Evolutionary conservation across 2,888 invertebrate species (phyloP).

Genomic region (Stegophylla sp.): DNA sequence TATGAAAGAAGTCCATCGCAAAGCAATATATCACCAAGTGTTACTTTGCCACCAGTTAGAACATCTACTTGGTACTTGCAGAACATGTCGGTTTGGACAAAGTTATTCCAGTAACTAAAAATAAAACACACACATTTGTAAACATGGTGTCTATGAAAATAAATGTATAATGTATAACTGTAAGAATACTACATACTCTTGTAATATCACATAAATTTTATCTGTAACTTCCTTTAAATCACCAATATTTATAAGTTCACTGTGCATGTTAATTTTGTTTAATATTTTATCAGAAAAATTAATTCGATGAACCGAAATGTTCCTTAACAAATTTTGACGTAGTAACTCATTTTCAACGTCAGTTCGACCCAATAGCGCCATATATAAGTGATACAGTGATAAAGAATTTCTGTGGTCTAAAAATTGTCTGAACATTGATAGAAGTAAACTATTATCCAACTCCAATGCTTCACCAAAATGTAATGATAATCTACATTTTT

Average conservation of each 20-base stretch:
- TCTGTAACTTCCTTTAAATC: conserved; percentile 37
- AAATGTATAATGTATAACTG: background rate
- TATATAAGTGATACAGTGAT: conserved; percentile 43
- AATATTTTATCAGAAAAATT: conserved; percentile 39
- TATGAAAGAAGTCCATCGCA: conserved; percentile 91
- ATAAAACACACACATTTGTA: conserved; percentile 34
- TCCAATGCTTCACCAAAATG: conserved; percentile 49
- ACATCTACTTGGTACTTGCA: conserved; percentile 94
- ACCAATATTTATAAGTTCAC: conserved; percentile 18
- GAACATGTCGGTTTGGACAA: conserved; percentile 83
- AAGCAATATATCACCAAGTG: conserved; percentile 85
- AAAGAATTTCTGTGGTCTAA: conserved; percentile 55
- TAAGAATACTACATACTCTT: conserved; percentile 51
- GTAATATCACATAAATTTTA: conserved; percentile 39
- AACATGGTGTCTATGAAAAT: background rate
- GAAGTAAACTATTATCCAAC: conserved; percentile 46
- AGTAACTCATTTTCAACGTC: conserved; percentile 34
- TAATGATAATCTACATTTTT: conserved; percentile 59
- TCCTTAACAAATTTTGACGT: conserved; percentile 46
- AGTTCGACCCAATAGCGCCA: conserved; percentile 40
- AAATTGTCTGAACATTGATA: conserved; percentile 58
- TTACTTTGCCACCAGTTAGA: conserved; percentile 79
- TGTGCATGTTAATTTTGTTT: conserved; percentile 25
- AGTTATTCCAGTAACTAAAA: conserved; percentile 76
- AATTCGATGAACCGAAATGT: conserved; percentile 41